phyloP scores from a whole-genome alignment of 1,140 invertebrate genomes.

The Goniozus legneri region DNA sequence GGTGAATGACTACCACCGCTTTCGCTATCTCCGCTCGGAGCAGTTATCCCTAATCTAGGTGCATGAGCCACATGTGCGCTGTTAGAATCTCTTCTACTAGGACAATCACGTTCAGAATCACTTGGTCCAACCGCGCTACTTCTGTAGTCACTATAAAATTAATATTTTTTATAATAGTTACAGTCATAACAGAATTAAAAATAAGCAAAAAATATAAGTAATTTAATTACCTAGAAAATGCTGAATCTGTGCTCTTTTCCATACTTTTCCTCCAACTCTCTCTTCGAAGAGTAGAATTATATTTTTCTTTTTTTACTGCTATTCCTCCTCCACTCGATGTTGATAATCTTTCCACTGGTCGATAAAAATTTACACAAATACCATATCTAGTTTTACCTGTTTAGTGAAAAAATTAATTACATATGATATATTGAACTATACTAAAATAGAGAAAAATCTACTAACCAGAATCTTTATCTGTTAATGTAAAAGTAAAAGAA shows the following conservation, averaged over 20 bases:
- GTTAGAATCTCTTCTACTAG: slow-evolving; percentile 65
- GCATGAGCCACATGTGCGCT: slow-evolving; percentile 46
- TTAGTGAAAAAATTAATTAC: too few relatives aligned
- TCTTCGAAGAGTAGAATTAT: slow-evolving; percentile 66
- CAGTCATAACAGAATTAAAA: too few relatives aligned
- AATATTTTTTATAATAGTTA: slow-evolving; percentile 14
- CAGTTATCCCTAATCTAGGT: slow-evolving; percentile 64
- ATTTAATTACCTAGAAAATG: slow-evolving; percentile 77
- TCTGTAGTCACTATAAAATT: slow-evolving; percentile 80
- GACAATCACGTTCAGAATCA: slow-evolving; percentile 80
- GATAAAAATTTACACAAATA: slow-evolving; percentile 98
- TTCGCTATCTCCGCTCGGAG: slow-evolving; percentile 75
- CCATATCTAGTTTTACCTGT: slow-evolving; percentile 84
- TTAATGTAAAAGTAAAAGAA: slow-evolving; percentile 97
- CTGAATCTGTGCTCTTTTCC: slow-evolving; percentile 87
- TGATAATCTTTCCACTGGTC: slow-evolving; percentile 71
- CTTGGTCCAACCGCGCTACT: slow-evolving; percentile 83
- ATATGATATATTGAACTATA: not conserved
- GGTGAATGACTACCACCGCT: slow-evolving; percentile 83
- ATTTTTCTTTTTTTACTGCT: slow-evolving; percentile 49
- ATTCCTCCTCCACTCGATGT: slow-evolving; percentile 30
- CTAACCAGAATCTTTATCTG: slow-evolving; percentile 97
- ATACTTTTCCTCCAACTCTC: slow-evolving; percentile 87
- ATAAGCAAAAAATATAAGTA: too few relatives aligned
- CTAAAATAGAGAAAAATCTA: not conserved